Conservation (phyloP, 64 coral and sea anemone genomes). For the Hydrozoanthus tunicans region DNA sequence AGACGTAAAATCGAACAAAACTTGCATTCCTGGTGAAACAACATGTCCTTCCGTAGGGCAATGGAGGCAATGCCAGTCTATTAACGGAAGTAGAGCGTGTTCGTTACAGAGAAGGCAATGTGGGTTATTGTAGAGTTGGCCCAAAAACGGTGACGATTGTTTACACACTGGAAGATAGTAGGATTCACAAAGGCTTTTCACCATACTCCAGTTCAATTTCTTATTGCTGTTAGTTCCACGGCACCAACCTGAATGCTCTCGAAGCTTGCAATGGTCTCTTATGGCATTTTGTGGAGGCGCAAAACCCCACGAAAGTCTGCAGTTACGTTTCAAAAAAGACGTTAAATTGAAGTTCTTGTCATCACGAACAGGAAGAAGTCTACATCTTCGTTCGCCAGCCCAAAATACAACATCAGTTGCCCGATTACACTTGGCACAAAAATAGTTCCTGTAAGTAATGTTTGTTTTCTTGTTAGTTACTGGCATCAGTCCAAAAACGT, state of each 20-base stretch:
- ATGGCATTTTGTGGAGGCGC: neutral
- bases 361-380: neutral
- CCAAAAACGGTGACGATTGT: neutral
- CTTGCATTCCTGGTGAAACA: neutral
- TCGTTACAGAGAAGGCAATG: neutral
- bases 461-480: constrained; percentile 7
- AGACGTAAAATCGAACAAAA: constrained; percentile 11
- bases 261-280: neutral
- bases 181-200: neutral
- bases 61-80: neutral
- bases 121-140: neutral
- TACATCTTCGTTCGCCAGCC: neutral
- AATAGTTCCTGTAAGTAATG: neutral
- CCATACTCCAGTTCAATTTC: neutral
- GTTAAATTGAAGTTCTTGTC: neutral
- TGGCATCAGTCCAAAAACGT: neutral
- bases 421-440: constrained; percentile 2
- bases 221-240: neutral
- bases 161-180: constrained; percentile 22
- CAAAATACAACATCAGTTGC: neutral
- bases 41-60: neutral
- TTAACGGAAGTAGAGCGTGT: neutral
- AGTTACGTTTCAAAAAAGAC: neutral
- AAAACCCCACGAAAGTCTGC: neutral
- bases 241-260: neutral